Conservation (phyloP, 2,888 invertebrate species). For the Agapostemon virescens region DNA sequence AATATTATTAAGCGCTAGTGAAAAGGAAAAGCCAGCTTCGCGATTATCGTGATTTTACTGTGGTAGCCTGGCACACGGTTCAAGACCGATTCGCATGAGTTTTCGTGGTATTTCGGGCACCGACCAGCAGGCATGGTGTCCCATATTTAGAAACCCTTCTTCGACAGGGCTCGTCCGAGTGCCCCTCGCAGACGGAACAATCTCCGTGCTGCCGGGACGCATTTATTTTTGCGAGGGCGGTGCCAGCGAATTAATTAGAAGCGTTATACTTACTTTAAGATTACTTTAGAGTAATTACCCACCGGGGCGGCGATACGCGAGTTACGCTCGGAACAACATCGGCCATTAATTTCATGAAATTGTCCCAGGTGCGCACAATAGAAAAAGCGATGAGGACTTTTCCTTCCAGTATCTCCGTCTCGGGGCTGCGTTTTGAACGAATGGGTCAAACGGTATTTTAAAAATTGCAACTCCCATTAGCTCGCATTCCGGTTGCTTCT, state of each 20-base stretch:
- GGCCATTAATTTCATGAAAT: constrained; percentile 45
- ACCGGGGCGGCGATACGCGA: constrained; percentile 27
- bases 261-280: constrained; percentile 20
- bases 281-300: constrained; percentile 51
- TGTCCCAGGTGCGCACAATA: neutral
- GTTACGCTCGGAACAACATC: constrained; percentile 32
- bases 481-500: neutral
- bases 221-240: constrained; percentile 37
- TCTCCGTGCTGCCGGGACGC: constrained; percentile 1
- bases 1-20: neutral
- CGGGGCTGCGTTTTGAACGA: neutral
- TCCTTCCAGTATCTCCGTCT: neutral
- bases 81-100: neutral
- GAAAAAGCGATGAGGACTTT: constrained; percentile 23
- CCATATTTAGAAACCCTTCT: constrained; percentile 3
- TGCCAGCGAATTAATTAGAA: constrained; percentile 42
- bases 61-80: neutral
- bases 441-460: constrained; percentile 29
- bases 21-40: neutral
- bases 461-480: neutral
- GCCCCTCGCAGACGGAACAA: constrained; percentile 15
- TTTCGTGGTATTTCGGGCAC: neutral
- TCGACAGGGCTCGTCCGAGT: neutral
- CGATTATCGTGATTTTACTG: neutral
- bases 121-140: neutral